Evolutionary conservation across 2,113 vertebrate genomes (phyloP).

Genomic region (Potamarius usumacintae): DNA sequence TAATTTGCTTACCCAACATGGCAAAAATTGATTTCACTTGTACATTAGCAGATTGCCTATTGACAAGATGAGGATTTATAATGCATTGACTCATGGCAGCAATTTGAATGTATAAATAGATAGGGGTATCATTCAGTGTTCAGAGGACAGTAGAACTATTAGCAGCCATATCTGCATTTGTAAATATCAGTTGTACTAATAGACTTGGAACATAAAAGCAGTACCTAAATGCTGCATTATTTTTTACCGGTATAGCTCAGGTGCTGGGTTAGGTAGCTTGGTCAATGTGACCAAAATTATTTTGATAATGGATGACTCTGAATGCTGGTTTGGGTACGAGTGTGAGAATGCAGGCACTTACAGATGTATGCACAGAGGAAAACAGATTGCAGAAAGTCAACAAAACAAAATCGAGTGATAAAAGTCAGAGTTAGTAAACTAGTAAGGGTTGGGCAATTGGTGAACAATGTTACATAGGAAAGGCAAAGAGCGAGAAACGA

Average conservation of each 20-base stretch:
- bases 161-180: conserved; percentile 67
- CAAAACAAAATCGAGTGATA: too few species aligned
- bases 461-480: too few species aligned
- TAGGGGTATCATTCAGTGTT: conserved; percentile 54
- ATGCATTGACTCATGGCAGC: conserved; percentile 66
- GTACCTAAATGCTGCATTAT: neutral
- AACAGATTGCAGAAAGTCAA: too few species aligned
- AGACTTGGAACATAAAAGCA: neutral
- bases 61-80: conserved; percentile 78
- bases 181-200: conserved; percentile 65
- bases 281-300: neutral
- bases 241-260: neutral
- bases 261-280: neutral
- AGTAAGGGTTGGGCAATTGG: too few species aligned
- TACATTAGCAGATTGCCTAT: conserved; percentile 81
- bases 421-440: too few species aligned
- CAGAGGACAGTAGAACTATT: conserved; percentile 69
- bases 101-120: conserved; percentile 75
- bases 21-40: conserved; percentile 72
- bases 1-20: conserved; percentile 59
- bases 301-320: neutral
- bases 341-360: too few species aligned
- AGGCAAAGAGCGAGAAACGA: too few species aligned
- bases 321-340: neutral
- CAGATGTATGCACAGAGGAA: too few species aligned